Base-by-base conservation (phyloP, 2,113 vertebrate species). In the Notarius lentiginosus region DNA sequence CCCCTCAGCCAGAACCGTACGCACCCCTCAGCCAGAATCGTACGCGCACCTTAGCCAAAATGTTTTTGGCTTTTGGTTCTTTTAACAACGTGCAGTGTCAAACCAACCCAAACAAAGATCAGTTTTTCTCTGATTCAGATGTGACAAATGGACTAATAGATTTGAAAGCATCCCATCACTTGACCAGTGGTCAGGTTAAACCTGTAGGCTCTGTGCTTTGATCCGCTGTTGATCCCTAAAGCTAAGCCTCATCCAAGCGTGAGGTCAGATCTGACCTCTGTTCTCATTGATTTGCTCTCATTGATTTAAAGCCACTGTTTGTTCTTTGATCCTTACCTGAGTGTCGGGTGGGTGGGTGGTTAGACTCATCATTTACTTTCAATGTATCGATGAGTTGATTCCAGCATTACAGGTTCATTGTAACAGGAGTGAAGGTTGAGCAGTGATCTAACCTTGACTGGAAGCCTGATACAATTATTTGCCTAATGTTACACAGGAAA, bases 401-500 rank as follows among this genome's bases (percentile, higher is more conserved):
- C 56, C 58, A 30, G 3, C 22, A 47, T n/a, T 85, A 51, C 8
- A 77, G 24, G 88, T 61, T 73, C 3, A 56, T 75, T 79, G 81
- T 84, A 60, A 63, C 88, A 92, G 90, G 89, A 91, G 86, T 89
- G 66, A 53, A 65, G 79, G 75, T 87, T 87, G 88, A 75, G 90
- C 70, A 91, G 84, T 84, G 60, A 79, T 49, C 5, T 89, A 91
- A 92, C 89, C 92, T 88, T 79, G 90, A 56, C 82, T 85, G 86
- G 82, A 85, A 79, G 90, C 91, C 91, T 86, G 80, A 88, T 91
- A 85, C 87, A 70, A 73, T 65, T 91, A 92, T 88, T 86, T 81
- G 1, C 86, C 83, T 85, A 84, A 89, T 15, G 24, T 18, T 56
- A 56, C 88, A 86, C 89, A 92, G 91, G 61, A 93, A 91, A 88